Conservation (phyloP, 2,797 vertebrate species). For the Rhabdomys pumilio region DNA sequence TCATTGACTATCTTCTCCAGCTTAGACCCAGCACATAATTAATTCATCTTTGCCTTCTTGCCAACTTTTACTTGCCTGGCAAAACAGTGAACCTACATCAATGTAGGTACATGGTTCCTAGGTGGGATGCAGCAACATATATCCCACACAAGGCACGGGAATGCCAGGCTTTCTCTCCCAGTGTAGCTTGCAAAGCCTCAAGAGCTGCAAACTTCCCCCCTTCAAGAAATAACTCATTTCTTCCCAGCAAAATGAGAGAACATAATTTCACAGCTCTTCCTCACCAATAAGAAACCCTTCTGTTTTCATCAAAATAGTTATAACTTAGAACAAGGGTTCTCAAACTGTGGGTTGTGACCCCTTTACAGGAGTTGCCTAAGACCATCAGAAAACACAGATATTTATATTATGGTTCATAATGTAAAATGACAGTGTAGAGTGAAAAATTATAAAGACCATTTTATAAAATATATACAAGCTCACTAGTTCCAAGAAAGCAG, state of each 20-base stretch:
- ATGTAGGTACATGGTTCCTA: neutral
- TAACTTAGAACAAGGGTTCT: neutral
- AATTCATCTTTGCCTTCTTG: neutral
- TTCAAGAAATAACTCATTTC: neutral
- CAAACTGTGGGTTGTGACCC: neutral
- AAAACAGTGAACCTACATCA: neutral
- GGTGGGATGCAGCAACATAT: neutral
- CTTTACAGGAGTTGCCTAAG: neutral
- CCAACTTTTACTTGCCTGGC: neutral
- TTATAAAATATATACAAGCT: too few species aligned
- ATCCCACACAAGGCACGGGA: neutral
- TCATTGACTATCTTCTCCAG: slow-evolving; percentile 37
- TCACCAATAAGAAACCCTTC: neutral
- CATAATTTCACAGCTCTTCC: neutral
- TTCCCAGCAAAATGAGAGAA: neutral
- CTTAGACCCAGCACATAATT: neutral
- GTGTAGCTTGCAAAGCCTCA: neutral
- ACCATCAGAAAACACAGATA: neutral
- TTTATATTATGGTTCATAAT: neutral
- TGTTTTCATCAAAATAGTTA: neutral
- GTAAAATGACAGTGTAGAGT: neutral
- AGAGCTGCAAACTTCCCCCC: neutral
- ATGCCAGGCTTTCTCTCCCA: neutral
- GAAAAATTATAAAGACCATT: too few species aligned
- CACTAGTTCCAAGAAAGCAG: too few species aligned